Base-by-base conservation (phyloP, 2,797 vertebrate genomes). In the Babyrousa celebensis region DNA sequence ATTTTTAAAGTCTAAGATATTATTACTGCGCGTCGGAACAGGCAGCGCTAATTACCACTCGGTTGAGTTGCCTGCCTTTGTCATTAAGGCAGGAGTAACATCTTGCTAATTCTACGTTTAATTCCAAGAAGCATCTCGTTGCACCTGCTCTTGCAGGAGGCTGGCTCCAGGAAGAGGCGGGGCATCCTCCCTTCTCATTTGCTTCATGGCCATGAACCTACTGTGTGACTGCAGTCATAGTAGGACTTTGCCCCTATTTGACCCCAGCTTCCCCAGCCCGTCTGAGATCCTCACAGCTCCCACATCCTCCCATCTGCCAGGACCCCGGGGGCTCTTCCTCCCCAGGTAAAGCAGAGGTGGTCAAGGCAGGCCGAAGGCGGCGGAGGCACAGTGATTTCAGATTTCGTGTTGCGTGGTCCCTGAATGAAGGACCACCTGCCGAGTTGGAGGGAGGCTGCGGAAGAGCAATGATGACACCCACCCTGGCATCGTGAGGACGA, bases 31-130 rank as follows among this genome's bases (percentile, higher is more conserved):
- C 0, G 0, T 12, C 67, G 77, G 58, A 88, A 89, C 60, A 92
- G 72, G 79, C 93, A 92, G 63, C 0, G 1, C 23, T 75, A 94
- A 97, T 96, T 94, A 82, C 87, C 90, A n/a, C 80, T 97, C 62
- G 11, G 25, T 54, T 94, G 77, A 95, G 58, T 54, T 70, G 68
- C 63, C 85, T 89, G 78, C 82, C 63, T 95, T 67, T 95, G 80
- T 97, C 71, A 63, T 89, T 92, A 92, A 79, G 52, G 48, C 88
- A 4, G 60, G 85, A 90, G 29, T 65, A 79, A 58, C 94, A 52
- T 48, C 62, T 85, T 91, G 25, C 9, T 98, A 95, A 96, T 79
- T 20, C 84, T 88, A 65, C 58, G 70, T 63, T 97, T 95, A 96
- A 97, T 90, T 95, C 68, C 68, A 85, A 96, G 94, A 48, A 85